Evolutionary conservation across 2,797 vertebrate genomes (phyloP).

Genomic region (Scyliorhinus canicula): DNA sequence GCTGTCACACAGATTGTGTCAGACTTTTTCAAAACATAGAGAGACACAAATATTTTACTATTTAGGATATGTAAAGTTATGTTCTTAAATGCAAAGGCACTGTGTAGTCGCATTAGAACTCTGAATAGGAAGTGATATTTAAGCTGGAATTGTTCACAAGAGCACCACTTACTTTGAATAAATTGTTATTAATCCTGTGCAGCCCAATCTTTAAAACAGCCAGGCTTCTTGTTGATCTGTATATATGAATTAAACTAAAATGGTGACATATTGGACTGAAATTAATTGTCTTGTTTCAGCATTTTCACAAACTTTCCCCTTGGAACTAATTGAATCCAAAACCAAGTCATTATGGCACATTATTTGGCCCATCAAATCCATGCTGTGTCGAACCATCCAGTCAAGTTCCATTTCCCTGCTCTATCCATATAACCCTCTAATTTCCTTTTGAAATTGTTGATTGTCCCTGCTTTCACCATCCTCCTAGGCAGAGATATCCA

Average conservation of each 20-base stretch:
- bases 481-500: not conserved
- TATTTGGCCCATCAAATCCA: not conserved
- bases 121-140: not conserved
- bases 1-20: not conserved
- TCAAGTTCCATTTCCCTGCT: not conserved
- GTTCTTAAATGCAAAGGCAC: not conserved
- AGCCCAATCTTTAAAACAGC: not conserved
- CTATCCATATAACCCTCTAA: not conserved
- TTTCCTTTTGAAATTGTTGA: not conserved
- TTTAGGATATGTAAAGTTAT: slow-evolving; percentile 23
- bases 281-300: slow-evolving; percentile 16
- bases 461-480: not conserved
- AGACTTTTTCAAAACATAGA: not conserved
- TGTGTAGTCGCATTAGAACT: not conserved
- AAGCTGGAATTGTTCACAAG: not conserved
- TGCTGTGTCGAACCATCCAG: not conserved
- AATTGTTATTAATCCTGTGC: slow-evolving; percentile 31
- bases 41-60: not conserved
- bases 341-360: not conserved
- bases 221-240: slow-evolving; percentile 29
- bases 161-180: slow-evolving; percentile 14
- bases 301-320: not conserved
- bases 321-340: not conserved
- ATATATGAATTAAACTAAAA: slow-evolving; percentile 32
- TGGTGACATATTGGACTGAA: slow-evolving; percentile 8